These are phyloP conservation scores for Bhutanitis thaidina DNA, from an alignment of 2,888 invertebrate species.

Conservation along the genomic window DNA sequence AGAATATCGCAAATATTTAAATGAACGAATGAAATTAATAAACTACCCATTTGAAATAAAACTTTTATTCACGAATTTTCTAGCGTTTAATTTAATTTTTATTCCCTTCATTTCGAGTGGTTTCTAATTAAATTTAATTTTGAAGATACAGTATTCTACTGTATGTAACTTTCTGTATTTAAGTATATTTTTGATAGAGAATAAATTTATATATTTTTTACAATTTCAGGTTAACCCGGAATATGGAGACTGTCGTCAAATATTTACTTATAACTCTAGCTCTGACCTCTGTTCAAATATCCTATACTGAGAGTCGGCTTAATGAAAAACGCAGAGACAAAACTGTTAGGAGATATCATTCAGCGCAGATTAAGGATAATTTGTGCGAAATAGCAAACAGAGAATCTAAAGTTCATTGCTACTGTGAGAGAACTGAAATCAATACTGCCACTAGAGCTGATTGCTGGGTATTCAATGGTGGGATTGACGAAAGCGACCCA, in stretches of 20 bases:
- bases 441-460: conserved; percentile 83
- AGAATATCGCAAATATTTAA: too few species aligned
- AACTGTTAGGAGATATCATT: conserved; percentile 65
- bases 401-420: conserved; percentile 82
- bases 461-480: conserved; percentile 88
- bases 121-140: too few species aligned
- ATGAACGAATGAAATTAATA: too few species aligned
- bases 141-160: too few species aligned
- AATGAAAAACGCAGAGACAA: conserved; percentile 77
- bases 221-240: conserved; percentile 63
- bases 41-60: too few species aligned
- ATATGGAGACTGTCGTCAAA: conserved; percentile 70
- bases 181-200: too few species aligned
- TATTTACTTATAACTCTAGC: conserved; percentile 75
- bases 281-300: conserved; percentile 76
- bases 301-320: conserved; percentile 73
- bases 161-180: too few species aligned
- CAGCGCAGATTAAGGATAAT: conserved; percentile 68
- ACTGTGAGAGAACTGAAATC: conserved; percentile 81
- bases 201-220: conserved; percentile 28
- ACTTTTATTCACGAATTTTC: too few species aligned
- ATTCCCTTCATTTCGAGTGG: too few species aligned
- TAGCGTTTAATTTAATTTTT: too few species aligned
- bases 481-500: conserved; percentile 83
- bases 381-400: conserved; percentile 79